phyloP scores from a whole-genome alignment of 2,797 vertebrate genomes.

The Chelidonichthys spinosus region DNA sequence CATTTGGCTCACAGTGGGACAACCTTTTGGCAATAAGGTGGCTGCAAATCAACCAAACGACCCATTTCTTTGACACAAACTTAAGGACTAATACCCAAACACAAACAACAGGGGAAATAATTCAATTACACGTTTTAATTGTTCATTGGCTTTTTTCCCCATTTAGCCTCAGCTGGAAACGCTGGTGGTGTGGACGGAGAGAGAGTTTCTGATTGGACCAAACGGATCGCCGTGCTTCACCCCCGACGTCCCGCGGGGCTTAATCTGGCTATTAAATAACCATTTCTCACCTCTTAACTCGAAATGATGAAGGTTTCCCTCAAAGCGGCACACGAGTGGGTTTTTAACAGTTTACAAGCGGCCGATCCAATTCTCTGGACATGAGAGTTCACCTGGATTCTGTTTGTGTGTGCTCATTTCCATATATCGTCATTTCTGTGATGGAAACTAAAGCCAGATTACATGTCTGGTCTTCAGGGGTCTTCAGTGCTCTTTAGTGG shows the following conservation, averaged over 20 bases:
- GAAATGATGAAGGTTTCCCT: constrained; percentile 25
- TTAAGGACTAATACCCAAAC: constrained; percentile 25
- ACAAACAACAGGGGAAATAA: constrained; percentile 18
- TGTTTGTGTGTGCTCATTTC: background rate
- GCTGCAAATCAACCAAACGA: constrained; percentile 45
- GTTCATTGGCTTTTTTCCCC: constrained; percentile 19
- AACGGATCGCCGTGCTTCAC: constrained; percentile 10
- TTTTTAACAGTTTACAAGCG: constrained; percentile 10
- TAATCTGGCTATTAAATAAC: constrained; percentile 42
- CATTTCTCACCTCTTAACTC: constrained; percentile 41
- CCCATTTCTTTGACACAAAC: constrained; percentile 35
- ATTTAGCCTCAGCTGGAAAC: constrained; percentile 35
- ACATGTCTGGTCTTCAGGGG: background rate
- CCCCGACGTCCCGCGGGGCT: constrained; percentile 20
- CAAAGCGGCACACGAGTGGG: background rate
- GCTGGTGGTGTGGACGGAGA: constrained; percentile 19
- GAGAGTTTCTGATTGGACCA: constrained; percentile 31
- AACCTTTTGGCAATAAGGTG: constrained; percentile 50
- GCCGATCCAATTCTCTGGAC: background rate
- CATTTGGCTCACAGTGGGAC: constrained; percentile 50
- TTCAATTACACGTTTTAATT: constrained; percentile 20
- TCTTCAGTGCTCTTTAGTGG: too few relatives aligned
- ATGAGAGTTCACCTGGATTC: background rate
- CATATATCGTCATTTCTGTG: background rate
- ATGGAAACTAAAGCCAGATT: constrained; percentile 44